Percentiles rank a stretch among this genome's conserved stretches.
Conservation (phyloP, 2,888 invertebrate species). For the Bedellia somnulentella region DNA sequence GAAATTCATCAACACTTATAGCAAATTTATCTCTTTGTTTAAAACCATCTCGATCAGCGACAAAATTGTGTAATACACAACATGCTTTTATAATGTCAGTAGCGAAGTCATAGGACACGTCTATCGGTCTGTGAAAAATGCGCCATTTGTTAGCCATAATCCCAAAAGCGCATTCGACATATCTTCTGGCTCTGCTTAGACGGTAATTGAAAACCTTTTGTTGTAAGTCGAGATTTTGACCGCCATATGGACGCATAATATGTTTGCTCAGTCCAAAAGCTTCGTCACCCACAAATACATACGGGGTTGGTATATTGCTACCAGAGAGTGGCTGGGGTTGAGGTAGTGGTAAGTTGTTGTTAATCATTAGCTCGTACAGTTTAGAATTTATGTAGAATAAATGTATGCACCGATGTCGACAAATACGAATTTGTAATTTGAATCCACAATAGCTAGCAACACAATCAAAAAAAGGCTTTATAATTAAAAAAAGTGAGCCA, state of each 20-base stretch:
- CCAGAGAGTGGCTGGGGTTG: no score
- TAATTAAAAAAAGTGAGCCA: constrained; percentile 10
- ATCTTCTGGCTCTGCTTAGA: constrained; percentile 1
- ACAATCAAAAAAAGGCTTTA: constrained; percentile 6
- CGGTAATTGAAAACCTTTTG: constrained; percentile 6
- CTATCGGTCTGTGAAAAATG: no score
- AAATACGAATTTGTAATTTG: no score
- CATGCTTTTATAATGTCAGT: constrained; percentile 1
- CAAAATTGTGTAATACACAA: constrained; percentile 5
- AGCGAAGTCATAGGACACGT: constrained; percentile 3
- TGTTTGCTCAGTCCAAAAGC: no score
- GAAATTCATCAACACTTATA: constrained; percentile 1
- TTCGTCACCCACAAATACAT: no score
- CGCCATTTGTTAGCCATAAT: constrained; percentile 4
- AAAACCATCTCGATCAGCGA: constrained; percentile 3
- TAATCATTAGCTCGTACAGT: no score
- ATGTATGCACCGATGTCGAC: no score
- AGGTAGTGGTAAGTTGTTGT: no score
- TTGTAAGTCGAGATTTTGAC: constrained; percentile 4
- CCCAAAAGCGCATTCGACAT: constrained; percentile 4
- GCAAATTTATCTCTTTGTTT: constrained; percentile 1
- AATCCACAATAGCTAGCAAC: no score
- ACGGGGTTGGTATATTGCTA: no score
- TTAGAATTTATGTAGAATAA: no score
- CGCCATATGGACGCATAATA: no score